Conservation (phyloP, 2,113 vertebrate genomes). For the Regulus satrapa region DNA sequence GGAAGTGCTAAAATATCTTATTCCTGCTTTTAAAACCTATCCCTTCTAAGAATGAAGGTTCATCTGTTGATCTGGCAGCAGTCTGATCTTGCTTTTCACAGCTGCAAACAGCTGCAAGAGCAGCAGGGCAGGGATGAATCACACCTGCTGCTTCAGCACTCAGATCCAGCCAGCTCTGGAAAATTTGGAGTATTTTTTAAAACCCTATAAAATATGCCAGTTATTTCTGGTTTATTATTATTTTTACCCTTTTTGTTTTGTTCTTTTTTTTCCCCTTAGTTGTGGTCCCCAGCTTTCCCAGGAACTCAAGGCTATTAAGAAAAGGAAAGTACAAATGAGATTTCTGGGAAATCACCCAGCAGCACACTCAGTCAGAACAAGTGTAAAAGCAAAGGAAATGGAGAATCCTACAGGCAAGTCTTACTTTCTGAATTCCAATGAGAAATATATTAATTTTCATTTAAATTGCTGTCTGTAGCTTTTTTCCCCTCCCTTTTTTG, state of each 20-base stretch:
- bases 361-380: neutral
- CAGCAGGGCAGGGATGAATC: neutral
- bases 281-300: neutral
- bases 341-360: neutral
- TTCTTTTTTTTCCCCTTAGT: neutral
- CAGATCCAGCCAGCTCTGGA: neutral
- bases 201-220: neutral
- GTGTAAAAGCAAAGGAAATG: neutral
- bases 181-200: neutral
- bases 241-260: neutral
- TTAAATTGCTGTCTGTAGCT: neutral
- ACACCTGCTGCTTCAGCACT: neutral
- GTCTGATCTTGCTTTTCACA: neutral
- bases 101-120: neutral
- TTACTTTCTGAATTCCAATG: neutral
- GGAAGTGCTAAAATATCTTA: neutral
- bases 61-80: neutral
- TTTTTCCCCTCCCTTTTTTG: rapidly evolving
- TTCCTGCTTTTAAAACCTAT: neutral
- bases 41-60: neutral
- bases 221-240: neutral
- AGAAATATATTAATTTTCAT: neutral
- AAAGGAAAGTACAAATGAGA: neutral
- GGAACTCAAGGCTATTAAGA: neutral
- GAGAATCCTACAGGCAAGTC: neutral